Evolutionary conservation across 2,797 vertebrate species (phyloP), one percentile per base, ranked within the genome.

Genomic region (Psittacula echo): DNA sequence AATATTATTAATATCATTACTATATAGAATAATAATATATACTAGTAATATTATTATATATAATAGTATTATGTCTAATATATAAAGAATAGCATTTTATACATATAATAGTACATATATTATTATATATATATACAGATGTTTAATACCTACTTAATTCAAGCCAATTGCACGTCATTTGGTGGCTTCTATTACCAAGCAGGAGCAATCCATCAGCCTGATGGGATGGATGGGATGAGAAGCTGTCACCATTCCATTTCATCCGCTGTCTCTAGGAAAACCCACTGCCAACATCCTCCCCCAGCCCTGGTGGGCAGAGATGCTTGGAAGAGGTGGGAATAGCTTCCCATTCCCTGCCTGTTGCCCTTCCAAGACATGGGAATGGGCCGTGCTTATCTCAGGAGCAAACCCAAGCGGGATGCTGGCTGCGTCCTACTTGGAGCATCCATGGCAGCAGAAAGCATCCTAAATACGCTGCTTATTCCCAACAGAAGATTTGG

Each of bases 401-500:
- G 53, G 11, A 20, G 53, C 53, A 30, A 13, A 56, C 32, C 19
- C 1, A 3, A 37, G 37, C 45, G 32, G 50, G 51, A 37, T 37
- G 6, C 17, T 5, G 39, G 29, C 53, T 19, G 51, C 29, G 12
- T 30, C 51, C 18, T 5, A 8, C 51, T 30, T 1, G 50, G 50
- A 29, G 51, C n/a, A 30, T 48, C 41, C 11, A 2, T 1, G 29
- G n/a, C 39, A 65, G n/a, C 37, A 20, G 18, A 24, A 17, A 30
- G 41, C n/a, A 16, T 37, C 81, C 45, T 5, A 22, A 53, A 53
- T 5, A 2, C 2, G 0, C 21, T 5, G 7, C 30, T 66, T 19
- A 20, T 42, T 44, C 37, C 54, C 22, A 11, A 13, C 1, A 1
- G 47, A 32, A n/a, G 4, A 16, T 2, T n/a, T 37, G 5, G 32